A percentile compares a stretch with the other conserved stretches of the same genome.
phyloP scores from a whole-genome alignment of 2,797 vertebrate species.

The Semaprochilodus insignis region DNA sequence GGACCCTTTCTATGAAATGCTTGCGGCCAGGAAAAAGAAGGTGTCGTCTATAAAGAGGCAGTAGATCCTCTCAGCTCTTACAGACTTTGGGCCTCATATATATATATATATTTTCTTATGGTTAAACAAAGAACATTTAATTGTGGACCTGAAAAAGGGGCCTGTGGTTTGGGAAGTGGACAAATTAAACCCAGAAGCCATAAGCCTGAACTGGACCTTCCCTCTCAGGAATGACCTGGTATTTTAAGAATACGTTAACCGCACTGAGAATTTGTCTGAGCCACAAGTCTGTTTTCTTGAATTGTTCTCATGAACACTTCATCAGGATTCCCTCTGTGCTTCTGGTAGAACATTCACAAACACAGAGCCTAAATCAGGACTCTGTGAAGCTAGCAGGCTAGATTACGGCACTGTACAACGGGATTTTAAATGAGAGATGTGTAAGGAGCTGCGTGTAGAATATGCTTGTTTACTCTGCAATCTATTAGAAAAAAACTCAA shows the following conservation, averaged over 20 bases:
- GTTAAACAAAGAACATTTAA: conserved; percentile 4
- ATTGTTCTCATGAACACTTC: conserved; percentile 3
- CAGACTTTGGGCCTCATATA: conserved; percentile 7
- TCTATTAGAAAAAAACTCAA: neutral
- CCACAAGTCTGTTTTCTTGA: conserved; percentile 22
- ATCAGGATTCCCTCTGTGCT: conserved; percentile 5
- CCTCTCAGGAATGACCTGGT: conserved; percentile 52
- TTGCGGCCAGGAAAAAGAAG: conserved; percentile 96
- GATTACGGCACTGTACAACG: conserved; percentile 14
- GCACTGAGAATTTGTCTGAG: conserved; percentile 47
- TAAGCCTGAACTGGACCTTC: conserved; percentile 41
- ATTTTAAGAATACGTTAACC: conserved; percentile 23
- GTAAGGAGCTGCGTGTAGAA: conserved; percentile 21
- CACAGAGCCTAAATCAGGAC: neutral
- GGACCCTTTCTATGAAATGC: conserved; percentile 98
- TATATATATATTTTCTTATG: conserved; percentile 19
- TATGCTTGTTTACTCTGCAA: conserved; percentile 3
- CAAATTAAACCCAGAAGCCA: conserved; percentile 46
- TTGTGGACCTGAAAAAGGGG: conserved; percentile 11
- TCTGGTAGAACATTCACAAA: neutral
- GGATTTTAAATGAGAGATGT: conserved; percentile 15
- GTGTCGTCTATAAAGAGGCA: conserved; percentile 91
- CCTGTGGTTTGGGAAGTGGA: conserved; percentile 19
- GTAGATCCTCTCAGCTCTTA: conserved; percentile 64
- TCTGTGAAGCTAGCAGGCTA: conserved; percentile 1